These are phyloP conservation scores for Falco naumanni DNA, from an alignment of 2,797 vertebrate genomes.

Conservation along the genomic window DNA sequence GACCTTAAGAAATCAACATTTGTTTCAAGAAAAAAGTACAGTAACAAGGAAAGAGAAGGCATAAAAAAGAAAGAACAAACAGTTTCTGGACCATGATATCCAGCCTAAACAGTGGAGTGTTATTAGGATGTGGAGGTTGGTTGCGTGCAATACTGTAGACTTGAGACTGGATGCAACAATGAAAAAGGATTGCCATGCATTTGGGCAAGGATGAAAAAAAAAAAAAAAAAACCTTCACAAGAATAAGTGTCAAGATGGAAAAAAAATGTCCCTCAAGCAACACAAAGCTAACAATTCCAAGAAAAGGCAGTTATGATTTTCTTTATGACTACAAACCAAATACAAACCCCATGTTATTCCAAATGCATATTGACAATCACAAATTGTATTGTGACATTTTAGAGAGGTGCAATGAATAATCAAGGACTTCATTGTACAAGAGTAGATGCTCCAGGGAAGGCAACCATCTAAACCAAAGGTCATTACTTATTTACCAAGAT, in stretches of 20 bases:
- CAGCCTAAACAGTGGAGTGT: not conserved
- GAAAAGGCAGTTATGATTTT: not conserved
- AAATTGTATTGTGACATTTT: not conserved
- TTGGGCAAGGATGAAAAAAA: not conserved
- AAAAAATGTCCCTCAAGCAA: not conserved
- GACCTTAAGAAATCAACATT: not conserved
- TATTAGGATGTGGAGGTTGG: not conserved
- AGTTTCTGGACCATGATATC: not conserved
- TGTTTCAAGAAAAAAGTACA: not conserved
- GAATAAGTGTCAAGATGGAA: not conserved
- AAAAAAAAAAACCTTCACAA: not conserved
- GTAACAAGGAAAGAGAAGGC: too few species aligned
- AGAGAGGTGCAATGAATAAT: not conserved
- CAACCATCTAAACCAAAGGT: not conserved
- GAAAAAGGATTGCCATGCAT: not conserved
- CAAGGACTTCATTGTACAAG: not conserved
- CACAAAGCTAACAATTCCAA: not conserved
- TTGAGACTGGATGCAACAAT: not conserved
- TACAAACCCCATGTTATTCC: not conserved
- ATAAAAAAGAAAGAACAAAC: not conserved
- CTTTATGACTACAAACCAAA: slow-evolving; percentile 6
- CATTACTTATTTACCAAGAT: not conserved
- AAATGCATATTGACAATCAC: not conserved
- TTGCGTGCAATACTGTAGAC: not conserved
- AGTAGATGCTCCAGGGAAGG: not conserved